These are phyloP conservation scores for Polydrusus cervinus DNA, from an alignment of 2,888 invertebrate genomes.

Conservation along the genomic window DNA sequence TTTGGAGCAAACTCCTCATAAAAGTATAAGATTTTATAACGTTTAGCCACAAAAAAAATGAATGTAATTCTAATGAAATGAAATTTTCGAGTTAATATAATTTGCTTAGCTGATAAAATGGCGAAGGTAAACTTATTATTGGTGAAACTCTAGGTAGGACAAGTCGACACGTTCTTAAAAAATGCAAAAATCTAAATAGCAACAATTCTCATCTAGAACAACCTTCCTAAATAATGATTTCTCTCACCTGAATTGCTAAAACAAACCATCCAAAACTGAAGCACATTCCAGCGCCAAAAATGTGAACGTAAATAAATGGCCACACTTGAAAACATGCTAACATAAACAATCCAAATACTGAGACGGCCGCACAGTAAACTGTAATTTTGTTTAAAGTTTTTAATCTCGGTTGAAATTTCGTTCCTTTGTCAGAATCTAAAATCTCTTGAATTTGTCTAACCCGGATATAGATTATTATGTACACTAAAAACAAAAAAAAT, in stretches of 20 bases:
- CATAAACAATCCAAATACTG: slow-evolving; percentile 77
- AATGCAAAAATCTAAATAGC: too few species aligned
- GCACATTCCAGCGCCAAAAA: slow-evolving; percentile 80
- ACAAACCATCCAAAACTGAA: slow-evolving; percentile 88
- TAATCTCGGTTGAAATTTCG: slow-evolving; percentile 59
- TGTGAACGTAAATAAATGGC: slow-evolving; percentile 79
- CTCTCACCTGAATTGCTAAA: slow-evolving; percentile 83
- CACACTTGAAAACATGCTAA: slow-evolving; percentile 85
- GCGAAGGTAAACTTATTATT: too few species aligned
- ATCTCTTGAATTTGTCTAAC: slow-evolving; percentile 75
- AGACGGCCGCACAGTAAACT: slow-evolving; percentile 75
- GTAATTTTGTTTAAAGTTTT: slow-evolving; percentile 70
- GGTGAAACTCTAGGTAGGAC: too few species aligned
- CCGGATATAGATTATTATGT: slow-evolving; percentile 79
- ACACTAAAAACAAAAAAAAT: slow-evolving; percentile 73
- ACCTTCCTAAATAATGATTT: too few species aligned
- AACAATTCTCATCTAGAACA: too few species aligned
- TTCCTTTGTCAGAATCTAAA: slow-evolving; percentile 64
- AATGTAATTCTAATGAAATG: too few species aligned
- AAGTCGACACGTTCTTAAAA: too few species aligned
- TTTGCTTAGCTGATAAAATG: too few species aligned
- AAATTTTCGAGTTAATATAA: too few species aligned
- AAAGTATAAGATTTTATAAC: too few species aligned
- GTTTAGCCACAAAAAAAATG: too few species aligned
- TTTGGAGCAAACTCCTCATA: too few species aligned